phyloP scores from a whole-genome alignment of 1,140 invertebrate genomes.

The Coenobita brevimanus region DNA sequence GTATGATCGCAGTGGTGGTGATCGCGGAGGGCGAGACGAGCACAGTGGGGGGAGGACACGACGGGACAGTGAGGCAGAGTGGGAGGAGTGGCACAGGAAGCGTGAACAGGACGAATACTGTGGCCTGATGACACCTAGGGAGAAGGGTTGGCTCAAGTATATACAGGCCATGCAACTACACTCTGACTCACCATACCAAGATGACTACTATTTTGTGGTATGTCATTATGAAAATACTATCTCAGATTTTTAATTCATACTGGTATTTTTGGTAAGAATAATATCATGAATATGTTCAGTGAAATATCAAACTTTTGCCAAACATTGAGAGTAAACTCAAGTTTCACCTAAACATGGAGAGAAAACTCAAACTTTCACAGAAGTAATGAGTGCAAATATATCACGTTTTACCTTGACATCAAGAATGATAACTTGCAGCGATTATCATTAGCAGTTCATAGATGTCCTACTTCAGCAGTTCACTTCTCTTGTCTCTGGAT shows the following conservation, averaged over 20 bases:
- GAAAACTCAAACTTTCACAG: too few species aligned
- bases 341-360: too few species aligned
- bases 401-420: too few species aligned
- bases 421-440: too few species aligned
- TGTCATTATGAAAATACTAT: conserved; percentile 71
- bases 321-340: too few species aligned
- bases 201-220: conserved; percentile 89
- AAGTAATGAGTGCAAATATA: too few species aligned
- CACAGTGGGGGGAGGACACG: conserved; percentile 45
- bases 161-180: conserved; percentile 90
- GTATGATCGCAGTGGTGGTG: neutral
- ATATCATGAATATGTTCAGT: too few species aligned
- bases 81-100: conserved; percentile 65
- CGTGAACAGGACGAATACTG: conserved; percentile 65
- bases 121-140: conserved; percentile 90
- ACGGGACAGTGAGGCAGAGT: conserved; percentile 67
- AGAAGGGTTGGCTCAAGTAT: conserved; percentile 95
- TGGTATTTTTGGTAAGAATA: too few species aligned
- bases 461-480: too few species aligned
- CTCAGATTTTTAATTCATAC: neutral
- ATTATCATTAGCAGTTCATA: too few species aligned
- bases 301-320: too few species aligned
- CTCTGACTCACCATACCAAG: conserved; percentile 88
- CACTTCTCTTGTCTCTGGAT: too few species aligned
- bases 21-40: conserved; percentile 8